Evolutionary conservation across 30 jellyfish, hydroid and myxozoan species (phyloP).

Genomic region (Clytia hemisphaerica): DNA sequence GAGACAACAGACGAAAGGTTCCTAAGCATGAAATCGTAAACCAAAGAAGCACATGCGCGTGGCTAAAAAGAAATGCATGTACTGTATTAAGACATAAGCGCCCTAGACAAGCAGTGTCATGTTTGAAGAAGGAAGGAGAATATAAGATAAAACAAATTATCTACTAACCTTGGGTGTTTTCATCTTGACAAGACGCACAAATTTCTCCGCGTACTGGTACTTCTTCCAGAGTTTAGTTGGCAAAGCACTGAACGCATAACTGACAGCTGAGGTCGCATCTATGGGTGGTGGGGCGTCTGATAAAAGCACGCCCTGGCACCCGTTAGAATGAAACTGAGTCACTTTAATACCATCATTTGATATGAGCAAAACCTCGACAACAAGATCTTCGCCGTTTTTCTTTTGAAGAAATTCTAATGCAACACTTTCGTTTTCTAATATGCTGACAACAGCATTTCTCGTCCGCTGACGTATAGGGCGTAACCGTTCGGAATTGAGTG

Average conservation of each 20-base stretch:
- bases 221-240: constrained; percentile 81
- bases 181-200: constrained; percentile 88
- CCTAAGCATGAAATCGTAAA: too few species aligned
- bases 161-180: constrained; percentile 96
- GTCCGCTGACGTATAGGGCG: constrained; percentile 94
- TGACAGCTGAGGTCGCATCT: constrained; percentile 60
- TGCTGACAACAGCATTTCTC: constrained; percentile 88
- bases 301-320: constrained; percentile 44
- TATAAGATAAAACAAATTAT: too few species aligned
- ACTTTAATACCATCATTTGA: constrained; percentile 76
- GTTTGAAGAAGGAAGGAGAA: too few species aligned
- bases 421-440: constrained; percentile 71
- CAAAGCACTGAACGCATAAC: constrained; percentile 67
- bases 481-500: constrained; percentile 52
- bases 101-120: too few species aligned
- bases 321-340: constrained; percentile 62
- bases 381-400: constrained; percentile 42
- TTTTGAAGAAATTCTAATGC: constrained; percentile 76
- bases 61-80: too few species aligned
- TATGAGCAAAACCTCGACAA: constrained; percentile 65
- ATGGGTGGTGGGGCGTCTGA: constrained; percentile 48
- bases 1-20: too few species aligned
- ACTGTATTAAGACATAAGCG: too few species aligned
- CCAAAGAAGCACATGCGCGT: too few species aligned
- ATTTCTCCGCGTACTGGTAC: constrained; percentile 86